Conservation (phyloP, 2,113 vertebrate species). For the Leucoraja erinaceus region DNA sequence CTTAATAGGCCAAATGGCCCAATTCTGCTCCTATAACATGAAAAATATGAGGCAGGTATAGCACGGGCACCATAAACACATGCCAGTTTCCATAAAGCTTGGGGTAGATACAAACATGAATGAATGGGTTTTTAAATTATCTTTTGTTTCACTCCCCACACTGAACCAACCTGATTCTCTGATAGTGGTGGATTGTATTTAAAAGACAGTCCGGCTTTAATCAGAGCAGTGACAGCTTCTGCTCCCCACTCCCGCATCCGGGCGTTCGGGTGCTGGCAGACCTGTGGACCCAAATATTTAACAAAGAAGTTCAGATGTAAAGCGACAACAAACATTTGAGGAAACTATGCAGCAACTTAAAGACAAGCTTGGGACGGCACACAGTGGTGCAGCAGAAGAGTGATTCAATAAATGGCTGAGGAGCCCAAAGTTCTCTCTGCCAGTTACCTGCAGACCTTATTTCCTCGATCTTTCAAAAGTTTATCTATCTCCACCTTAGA, state of each 20-base stretch:
- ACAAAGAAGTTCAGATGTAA: not conserved
- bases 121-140: not conserved
- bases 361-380: too few relatives aligned
- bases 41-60: not conserved
- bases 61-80: not conserved
- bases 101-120: not conserved
- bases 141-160: constrained; percentile 33
- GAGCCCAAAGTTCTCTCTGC: too few relatives aligned
- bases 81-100: not conserved
- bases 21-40: too few relatives aligned
- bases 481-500: too few relatives aligned
- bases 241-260: constrained; percentile 98
- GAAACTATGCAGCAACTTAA: not conserved
- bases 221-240: constrained; percentile 89
- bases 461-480: too few relatives aligned
- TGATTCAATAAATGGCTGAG: too few relatives aligned
- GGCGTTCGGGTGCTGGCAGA: constrained; percentile 94
- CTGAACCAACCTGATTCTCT: constrained; percentile 81
- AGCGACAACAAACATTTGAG: constrained; percentile 43
- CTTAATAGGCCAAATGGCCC: too few relatives aligned
- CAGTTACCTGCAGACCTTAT: too few relatives aligned
- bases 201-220: constrained; percentile 88
- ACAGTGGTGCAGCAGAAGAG: too few relatives aligned
- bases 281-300: constrained; percentile 56
- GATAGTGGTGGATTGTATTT: constrained; percentile 83